Evolutionary conservation across 2,888 invertebrate genomes (phyloP).

Genomic region (Phragmatobia fuliginosa): DNA sequence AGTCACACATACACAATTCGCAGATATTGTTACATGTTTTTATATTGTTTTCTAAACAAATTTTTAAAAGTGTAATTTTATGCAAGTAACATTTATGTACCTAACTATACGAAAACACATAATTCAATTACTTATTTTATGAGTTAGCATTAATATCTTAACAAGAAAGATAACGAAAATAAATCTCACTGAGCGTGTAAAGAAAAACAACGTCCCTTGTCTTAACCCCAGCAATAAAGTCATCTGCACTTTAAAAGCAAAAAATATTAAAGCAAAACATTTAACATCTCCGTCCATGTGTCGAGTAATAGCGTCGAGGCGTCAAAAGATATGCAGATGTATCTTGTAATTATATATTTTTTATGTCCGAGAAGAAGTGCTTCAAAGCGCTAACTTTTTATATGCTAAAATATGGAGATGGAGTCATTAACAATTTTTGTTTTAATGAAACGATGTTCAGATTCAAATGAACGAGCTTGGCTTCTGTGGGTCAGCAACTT

Average conservation of each 20-base stretch:
- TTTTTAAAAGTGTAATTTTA: background rate
- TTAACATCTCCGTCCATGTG: conserved; percentile 73
- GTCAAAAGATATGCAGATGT: conserved; percentile 81
- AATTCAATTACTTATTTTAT: background rate
- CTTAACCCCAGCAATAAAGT: conserved; percentile 58
- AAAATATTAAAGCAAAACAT: conserved; percentile 65
- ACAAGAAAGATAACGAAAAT: background rate
- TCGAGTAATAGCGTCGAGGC: conserved; percentile 68
- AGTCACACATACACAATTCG: no score
- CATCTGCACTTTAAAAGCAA: conserved; percentile 57
- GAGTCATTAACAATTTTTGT: conserved; percentile 82
- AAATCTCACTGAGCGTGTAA: conserved; percentile 4
- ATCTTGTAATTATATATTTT: conserved; percentile 70
- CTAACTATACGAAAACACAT: background rate
- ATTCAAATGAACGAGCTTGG: conserved; percentile 56
- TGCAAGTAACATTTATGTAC: background rate
- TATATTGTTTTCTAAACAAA: no score
- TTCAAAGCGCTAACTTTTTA: conserved; percentile 78
- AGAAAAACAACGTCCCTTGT: conserved; percentile 14
- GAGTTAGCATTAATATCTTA: background rate
- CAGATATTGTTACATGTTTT: no score
- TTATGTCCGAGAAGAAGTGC: conserved; percentile 66
- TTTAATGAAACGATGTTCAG: conserved; percentile 77
- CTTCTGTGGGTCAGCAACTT: conserved; percentile 73
- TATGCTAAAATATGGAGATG: conserved; percentile 85